Percentiles rank a stretch among this genome's conserved stretches.
Evolutionary conservation across 2,888 invertebrate genomes (phyloP).

Genomic region (Punctoribates punctum): DNA sequence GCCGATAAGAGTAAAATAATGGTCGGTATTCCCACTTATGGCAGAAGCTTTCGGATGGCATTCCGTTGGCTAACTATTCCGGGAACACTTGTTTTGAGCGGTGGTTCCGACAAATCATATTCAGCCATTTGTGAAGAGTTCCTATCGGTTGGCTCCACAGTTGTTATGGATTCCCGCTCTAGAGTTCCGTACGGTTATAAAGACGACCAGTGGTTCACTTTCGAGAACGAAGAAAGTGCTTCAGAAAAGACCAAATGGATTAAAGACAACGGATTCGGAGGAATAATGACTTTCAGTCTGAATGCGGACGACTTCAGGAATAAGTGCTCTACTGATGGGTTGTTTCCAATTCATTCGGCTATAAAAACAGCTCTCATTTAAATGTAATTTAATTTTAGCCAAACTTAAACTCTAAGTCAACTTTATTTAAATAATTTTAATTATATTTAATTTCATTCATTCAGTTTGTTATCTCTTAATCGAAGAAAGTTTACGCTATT

Average conservation of each 20-base stretch:
- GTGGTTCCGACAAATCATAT: slow-evolving; percentile 26
- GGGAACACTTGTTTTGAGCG: slow-evolving; percentile 26
- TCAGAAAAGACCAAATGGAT: slow-evolving; percentile 41
- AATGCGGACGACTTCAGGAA: slow-evolving; percentile 42
- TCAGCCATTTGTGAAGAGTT: slow-evolving; percentile 30
- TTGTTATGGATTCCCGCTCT: slow-evolving; percentile 15
- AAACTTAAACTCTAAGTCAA: too few species aligned
- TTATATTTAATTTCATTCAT: too few species aligned
- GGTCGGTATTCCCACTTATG: slow-evolving; percentile 82
- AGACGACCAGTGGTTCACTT: slow-evolving; percentile 35
- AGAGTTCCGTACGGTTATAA: slow-evolving; percentile 36
- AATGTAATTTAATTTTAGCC: too few species aligned
- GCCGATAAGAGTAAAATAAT: slow-evolving; percentile 72
- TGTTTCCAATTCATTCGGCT: slow-evolving; percentile 10
- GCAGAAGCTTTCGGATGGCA: slow-evolving; percentile 63
- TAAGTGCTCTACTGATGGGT: background rate
- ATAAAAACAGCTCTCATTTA: background rate
- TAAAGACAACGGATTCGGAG: slow-evolving; percentile 35
- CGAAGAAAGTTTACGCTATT: too few species aligned
- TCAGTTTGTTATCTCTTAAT: too few species aligned
- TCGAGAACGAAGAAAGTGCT: slow-evolving; percentile 35
- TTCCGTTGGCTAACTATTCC: slow-evolving; percentile 4
- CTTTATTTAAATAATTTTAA: too few species aligned
- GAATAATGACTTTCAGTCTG: slow-evolving; percentile 38
- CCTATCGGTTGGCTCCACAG: background rate